These are phyloP conservation scores for Lepetodrilus schrolli DNA, from an alignment of 2,888 invertebrate genomes.

Conservation along the genomic window DNA sequence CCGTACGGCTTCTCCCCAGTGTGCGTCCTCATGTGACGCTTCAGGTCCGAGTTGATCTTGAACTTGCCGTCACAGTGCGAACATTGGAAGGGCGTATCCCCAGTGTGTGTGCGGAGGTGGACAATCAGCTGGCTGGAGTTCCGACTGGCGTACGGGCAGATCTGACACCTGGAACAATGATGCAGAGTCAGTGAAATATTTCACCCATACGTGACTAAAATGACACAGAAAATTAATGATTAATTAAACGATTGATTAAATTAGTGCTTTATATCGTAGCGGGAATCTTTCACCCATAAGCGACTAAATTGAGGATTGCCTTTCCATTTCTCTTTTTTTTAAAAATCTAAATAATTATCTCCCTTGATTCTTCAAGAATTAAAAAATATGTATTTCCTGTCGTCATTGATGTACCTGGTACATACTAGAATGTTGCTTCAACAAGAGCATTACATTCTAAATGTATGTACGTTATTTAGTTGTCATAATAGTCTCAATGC, in stretches of 20 bases:
- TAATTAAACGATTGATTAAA: too few relatives aligned
- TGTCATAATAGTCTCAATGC: too few relatives aligned
- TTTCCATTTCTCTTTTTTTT: too few relatives aligned
- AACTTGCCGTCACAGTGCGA: conserved; percentile 75
- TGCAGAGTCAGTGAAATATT: background rate
- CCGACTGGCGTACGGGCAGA: conserved; percentile 77
- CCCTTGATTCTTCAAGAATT: too few relatives aligned
- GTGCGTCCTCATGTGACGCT: conserved; percentile 75
- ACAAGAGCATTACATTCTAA: too few relatives aligned
- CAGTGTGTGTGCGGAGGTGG: conserved; percentile 77
- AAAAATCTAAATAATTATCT: too few relatives aligned
- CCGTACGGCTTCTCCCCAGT: conserved; percentile 75
- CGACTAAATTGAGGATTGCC: background rate
- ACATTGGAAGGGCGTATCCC: conserved; percentile 72
- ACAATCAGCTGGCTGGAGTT: conserved; percentile 77
- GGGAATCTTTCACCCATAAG: too few relatives aligned
- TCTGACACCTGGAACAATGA: conserved; percentile 76
- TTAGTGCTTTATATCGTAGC: too few relatives aligned
- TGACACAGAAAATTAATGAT: background rate
- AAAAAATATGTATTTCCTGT: too few relatives aligned
- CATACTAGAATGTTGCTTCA: too few relatives aligned
- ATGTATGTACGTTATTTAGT: too few relatives aligned
- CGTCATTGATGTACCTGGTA: too few relatives aligned
- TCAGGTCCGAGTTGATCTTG: conserved; percentile 77
- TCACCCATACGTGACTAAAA: background rate